A percentile compares a stretch with the other conserved stretches of the same genome.
Evolutionary conservation across 1,140 invertebrate genomes (phyloP).

Genomic region (Steinernema khuongi): DNA sequence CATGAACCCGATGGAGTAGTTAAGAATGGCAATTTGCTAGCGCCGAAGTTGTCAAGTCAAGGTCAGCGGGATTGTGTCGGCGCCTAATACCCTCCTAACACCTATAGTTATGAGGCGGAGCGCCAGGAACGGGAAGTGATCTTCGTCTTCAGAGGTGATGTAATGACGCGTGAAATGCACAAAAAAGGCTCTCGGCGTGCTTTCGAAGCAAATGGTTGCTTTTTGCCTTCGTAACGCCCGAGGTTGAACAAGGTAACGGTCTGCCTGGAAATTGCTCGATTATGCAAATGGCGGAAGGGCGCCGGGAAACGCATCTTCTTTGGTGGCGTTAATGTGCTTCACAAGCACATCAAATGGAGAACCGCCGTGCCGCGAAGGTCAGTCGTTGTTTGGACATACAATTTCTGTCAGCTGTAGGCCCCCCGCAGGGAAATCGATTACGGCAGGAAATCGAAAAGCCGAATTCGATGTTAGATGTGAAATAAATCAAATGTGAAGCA

Average conservation of each 20-base stretch:
- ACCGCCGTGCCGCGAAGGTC: conserved; percentile 5
- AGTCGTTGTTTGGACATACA: background rate
- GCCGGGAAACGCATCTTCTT: background rate
- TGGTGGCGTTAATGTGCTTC: background rate
- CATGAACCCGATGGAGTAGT: no score
- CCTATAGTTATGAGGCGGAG: conserved; percentile 4
- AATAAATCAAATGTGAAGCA: no score
- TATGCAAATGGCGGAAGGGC: background rate
- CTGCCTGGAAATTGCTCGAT: background rate
- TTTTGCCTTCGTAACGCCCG: no score
- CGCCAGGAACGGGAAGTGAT: background rate
- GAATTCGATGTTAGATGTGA: no score
- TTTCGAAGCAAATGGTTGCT: no score
- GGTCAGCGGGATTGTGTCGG: background rate
- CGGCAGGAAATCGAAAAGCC: background rate
- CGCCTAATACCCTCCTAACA: background rate
- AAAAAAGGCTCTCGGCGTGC: no score
- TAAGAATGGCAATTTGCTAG: conserved; percentile 2
- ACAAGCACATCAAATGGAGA: conserved; percentile 3
- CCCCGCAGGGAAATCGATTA: background rate
- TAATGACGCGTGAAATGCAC: background rate
- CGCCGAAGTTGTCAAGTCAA: conserved; percentile 15
- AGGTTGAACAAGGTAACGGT: no score
- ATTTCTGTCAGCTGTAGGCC: background rate
- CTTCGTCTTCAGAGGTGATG: background rate